Conservation (phyloP, 2,888 invertebrate genomes). For the Gortyna flavago region DNA sequence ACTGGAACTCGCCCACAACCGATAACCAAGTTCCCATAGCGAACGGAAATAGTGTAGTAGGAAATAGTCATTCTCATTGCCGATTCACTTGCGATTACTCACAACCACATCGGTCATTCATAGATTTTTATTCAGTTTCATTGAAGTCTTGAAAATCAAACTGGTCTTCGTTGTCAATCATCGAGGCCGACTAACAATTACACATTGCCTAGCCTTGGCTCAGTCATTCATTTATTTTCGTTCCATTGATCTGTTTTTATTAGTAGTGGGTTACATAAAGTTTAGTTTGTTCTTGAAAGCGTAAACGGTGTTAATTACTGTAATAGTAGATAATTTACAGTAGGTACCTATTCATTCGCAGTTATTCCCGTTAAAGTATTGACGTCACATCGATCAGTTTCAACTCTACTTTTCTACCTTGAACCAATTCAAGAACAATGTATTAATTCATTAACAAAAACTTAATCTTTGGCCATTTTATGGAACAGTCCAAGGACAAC, state of each 20-base stretch:
- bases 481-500: neutral
- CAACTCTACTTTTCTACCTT: neutral
- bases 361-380: slow-evolving; percentile 1
- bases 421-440: slow-evolving; percentile 13
- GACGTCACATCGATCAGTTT: neutral
- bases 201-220: slow-evolving; percentile 43
- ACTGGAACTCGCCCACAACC: slow-evolving; percentile 78
- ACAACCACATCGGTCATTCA: slow-evolving; percentile 69
- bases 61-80: slow-evolving; percentile 79
- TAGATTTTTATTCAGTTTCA: slow-evolving; percentile 61
- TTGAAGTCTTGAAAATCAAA: slow-evolving; percentile 49
- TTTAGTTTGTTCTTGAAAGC: slow-evolving; percentile 32
- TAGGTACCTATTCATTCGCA: slow-evolving; percentile 12
- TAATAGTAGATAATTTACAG: slow-evolving; percentile 10
- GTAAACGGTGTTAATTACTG: slow-evolving; percentile 22
- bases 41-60: slow-evolving; percentile 76
- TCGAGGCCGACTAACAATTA: slow-evolving; percentile 38
- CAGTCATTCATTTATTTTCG: slow-evolving; percentile 51
- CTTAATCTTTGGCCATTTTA: neutral
- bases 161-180: slow-evolving; percentile 37
- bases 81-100: slow-evolving; percentile 79
- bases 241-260: slow-evolving; percentile 51
- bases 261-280: slow-evolving; percentile 27
- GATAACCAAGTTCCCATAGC: slow-evolving; percentile 74
- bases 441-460: neutral